Conservation (phyloP, 2,797 vertebrate genomes). For the Lutjanus campechanus region DNA sequence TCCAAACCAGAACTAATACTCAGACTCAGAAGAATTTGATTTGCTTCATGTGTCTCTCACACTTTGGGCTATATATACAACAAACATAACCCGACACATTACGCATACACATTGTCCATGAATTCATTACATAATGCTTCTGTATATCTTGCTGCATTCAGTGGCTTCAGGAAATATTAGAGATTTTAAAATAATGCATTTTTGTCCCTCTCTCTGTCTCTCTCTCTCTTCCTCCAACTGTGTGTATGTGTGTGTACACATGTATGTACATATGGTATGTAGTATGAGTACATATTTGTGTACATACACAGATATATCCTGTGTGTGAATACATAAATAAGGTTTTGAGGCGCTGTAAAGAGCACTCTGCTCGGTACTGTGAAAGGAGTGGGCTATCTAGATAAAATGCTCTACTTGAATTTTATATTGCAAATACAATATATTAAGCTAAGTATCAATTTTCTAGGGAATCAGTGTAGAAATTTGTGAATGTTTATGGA, state of each 20-base stretch:
- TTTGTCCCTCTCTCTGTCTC: too few species aligned
- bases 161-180: constrained; percentile 10
- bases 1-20: constrained; percentile 8
- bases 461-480: not conserved
- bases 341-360: too few species aligned
- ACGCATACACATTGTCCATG: constrained; percentile 10
- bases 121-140: constrained; percentile 2
- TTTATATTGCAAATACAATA: not conserved
- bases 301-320: too few species aligned
- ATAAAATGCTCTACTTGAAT: not conserved
- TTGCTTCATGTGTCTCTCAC: not conserved
- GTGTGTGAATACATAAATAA: too few species aligned
- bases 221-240: too few species aligned
- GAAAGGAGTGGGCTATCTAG: too few species aligned
- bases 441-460: not conserved
- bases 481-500: not conserved
- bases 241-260: too few species aligned
- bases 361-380: too few species aligned
- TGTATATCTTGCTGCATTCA: not conserved
- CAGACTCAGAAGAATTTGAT: not conserved
- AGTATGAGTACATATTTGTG: too few species aligned
- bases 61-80: not conserved
- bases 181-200: not conserved
- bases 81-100: constrained; percentile 3
- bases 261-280: too few species aligned